phyloP scores from a whole-genome alignment of 2,113 vertebrate species.

The Cebus imitator region DNA sequence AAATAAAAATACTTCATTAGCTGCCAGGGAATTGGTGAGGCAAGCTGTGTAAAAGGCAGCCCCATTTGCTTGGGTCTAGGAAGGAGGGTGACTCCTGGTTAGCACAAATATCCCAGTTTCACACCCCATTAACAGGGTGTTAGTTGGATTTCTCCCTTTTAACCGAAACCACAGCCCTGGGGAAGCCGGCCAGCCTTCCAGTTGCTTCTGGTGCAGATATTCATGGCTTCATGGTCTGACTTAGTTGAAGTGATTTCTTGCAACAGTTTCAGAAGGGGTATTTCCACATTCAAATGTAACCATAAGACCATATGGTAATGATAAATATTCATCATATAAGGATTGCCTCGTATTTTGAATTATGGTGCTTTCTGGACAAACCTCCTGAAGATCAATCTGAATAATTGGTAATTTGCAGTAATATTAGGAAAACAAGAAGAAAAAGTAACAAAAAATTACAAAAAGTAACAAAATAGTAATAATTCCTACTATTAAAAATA shows the following conservation, averaged over 20 bases:
- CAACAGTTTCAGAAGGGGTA: not conserved
- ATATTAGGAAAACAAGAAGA: not conserved
- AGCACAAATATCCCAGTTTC: not conserved
- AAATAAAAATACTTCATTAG: not conserved
- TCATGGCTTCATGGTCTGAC: not conserved
- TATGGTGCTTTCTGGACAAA: not conserved
- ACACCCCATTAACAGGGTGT: conserved; percentile 53
- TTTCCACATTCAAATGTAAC: not conserved
- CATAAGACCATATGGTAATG: not conserved
- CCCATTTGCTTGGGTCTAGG: not conserved
- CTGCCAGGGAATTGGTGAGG: not conserved
- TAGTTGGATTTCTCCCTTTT: conserved; percentile 21
- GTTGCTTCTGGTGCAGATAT: not conserved
- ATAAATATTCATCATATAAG: not conserved
- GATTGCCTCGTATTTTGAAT: not conserved
- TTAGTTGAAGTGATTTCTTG: not conserved
- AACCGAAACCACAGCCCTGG: not conserved
- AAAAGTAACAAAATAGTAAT: not conserved
- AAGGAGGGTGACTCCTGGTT: not conserved
- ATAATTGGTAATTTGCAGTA: not conserved
- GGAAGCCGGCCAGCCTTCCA: not conserved
- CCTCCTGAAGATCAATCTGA: not conserved
- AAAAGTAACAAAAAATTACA: too few relatives aligned
- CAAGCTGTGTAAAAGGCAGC: not conserved
- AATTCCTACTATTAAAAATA: not conserved